Percentiles rank a stretch among this genome's conserved stretches.
These are phyloP conservation scores for Hirundichthys speculiger DNA, from an alignment of 2,113 vertebrate species.

Conservation along the genomic window DNA sequence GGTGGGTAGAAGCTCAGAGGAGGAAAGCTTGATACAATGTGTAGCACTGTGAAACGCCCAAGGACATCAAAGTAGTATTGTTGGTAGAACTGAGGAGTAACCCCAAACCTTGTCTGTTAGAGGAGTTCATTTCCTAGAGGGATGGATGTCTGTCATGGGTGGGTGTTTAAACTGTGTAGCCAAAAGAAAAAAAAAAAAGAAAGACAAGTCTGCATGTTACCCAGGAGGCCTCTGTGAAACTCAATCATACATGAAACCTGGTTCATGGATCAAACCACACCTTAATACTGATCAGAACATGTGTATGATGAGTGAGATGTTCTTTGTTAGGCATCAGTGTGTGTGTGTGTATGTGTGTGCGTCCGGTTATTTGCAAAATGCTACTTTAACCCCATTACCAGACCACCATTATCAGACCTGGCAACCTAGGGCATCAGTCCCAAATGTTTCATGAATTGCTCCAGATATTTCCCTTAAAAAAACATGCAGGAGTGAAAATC, in stretches of 20 bases:
- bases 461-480: too few relatives aligned
- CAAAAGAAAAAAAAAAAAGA: conserved; percentile 62
- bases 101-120: conserved; percentile 77
- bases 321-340: conserved; percentile 35
- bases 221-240: conserved; percentile 72
- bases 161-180: conserved; percentile 67
- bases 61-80: conserved; percentile 79
- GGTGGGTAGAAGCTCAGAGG: conserved; percentile 51
- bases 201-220: conserved; percentile 50
- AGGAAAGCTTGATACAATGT: conserved; percentile 72
- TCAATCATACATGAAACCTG: conserved; percentile 74
- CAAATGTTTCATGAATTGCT: too few relatives aligned
- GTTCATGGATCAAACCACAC: conserved; percentile 81
- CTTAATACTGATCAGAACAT: conserved; percentile 59
- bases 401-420: too few relatives aligned
- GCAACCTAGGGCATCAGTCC: too few relatives aligned
- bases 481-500: too few relatives aligned
- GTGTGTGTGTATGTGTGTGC: neutral
- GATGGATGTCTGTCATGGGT: conserved; percentile 74
- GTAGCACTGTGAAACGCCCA: conserved; percentile 73
- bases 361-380: neutral
- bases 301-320: conserved; percentile 52
- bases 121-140: conserved; percentile 80
- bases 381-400: neutral
- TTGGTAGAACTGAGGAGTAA: conserved; percentile 76